phyloP scores from a whole-genome alignment of 2,888 invertebrate genomes.

The Chaitophorus viminalis region DNA sequence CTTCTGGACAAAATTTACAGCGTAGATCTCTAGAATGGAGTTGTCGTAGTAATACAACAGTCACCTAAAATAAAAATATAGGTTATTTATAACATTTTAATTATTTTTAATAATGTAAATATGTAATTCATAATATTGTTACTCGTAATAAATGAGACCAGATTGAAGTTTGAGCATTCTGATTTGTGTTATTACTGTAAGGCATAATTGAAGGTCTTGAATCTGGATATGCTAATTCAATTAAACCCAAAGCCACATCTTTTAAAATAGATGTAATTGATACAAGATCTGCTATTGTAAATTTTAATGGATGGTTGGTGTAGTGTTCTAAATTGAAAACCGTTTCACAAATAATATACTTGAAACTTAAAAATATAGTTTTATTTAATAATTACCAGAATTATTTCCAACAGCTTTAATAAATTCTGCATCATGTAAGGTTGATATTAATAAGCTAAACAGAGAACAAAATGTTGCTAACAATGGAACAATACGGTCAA shows the following conservation, averaged over 20 bases:
- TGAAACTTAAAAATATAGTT: background rate
- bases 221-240: constrained; percentile 87
- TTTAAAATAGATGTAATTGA: constrained; percentile 79
- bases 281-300: constrained; percentile 79
- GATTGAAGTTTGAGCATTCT: constrained; percentile 70
- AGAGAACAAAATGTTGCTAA: constrained; percentile 86
- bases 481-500: constrained; percentile 78
- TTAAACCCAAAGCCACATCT: constrained; percentile 84
- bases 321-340: constrained; percentile 28
- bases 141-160: constrained; percentile 86
- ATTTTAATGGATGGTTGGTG: constrained; percentile 71
- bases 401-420: constrained; percentile 70
- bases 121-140: constrained; percentile 3
- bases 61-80: constrained; percentile 69
- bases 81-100: background rate
- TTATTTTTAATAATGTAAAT: background rate
- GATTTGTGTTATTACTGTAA: constrained; percentile 64
- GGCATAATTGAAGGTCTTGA: constrained; percentile 70
- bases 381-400: constrained; percentile 31
- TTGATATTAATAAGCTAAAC: constrained; percentile 82
- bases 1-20: constrained; percentile 78
- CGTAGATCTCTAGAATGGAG: constrained; percentile 89
- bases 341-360: too few species aligned
- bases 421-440: constrained; percentile 88
- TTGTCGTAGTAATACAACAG: constrained; percentile 80